A percentile compares a stretch with the other conserved stretches of the same genome.
Evolutionary conservation across 2,113 vertebrate genomes (phyloP).

Genomic region (Cyanoramphus novaezelandiae): DNA sequence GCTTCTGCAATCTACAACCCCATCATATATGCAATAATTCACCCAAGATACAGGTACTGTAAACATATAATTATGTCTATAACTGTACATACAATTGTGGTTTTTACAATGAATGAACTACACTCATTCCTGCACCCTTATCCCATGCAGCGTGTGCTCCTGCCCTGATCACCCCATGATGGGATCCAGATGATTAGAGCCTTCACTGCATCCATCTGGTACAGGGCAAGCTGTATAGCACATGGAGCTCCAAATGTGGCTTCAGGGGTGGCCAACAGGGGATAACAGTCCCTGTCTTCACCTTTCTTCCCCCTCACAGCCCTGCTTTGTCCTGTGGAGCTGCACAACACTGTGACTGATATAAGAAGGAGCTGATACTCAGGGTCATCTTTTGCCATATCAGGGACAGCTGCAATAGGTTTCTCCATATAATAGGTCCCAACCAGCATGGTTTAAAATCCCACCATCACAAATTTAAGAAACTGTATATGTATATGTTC

Average conservation of each 20-base stretch:
- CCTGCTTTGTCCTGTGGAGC: background rate
- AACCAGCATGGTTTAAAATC: background rate
- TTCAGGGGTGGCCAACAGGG: background rate
- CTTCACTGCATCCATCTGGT: accelerated
- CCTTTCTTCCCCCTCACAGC: background rate
- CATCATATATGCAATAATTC: constrained; percentile 77
- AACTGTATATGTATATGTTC: background rate
- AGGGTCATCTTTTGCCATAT: background rate
- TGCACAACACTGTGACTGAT: accelerated
- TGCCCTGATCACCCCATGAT: background rate
- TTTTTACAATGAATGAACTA: background rate
- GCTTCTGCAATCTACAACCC: constrained; percentile 76
- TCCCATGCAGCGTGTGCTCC: accelerated
- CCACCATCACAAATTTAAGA: background rate
- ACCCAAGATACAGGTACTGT: constrained; percentile 76
- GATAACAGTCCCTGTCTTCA: background rate
- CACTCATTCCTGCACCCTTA: background rate
- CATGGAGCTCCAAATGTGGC: background rate
- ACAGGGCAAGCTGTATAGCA: background rate
- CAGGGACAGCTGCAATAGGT: accelerated
- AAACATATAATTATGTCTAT: background rate
- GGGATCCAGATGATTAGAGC: accelerated
- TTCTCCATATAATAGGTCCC: background rate
- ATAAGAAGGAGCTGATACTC: background rate
- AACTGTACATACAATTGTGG: background rate